A percentile compares a stretch with the other conserved stretches of the same genome.
Evolutionary conservation across 2,113 vertebrate species (phyloP).

Genomic region (Cacatua alba): DNA sequence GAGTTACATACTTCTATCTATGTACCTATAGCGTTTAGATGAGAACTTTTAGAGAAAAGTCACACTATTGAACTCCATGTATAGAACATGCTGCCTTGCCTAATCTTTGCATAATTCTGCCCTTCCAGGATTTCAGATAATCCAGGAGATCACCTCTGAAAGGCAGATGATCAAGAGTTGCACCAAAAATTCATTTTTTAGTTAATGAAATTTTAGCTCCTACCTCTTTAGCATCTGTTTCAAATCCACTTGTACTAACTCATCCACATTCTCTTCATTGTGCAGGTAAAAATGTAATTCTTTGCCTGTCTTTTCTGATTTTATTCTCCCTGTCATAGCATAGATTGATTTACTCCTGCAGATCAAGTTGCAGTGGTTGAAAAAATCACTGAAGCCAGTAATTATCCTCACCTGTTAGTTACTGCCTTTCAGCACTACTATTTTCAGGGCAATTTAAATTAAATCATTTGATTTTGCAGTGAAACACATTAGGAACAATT

Average conservation of each 20-base stretch:
- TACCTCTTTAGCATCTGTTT: not conserved
- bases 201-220: not conserved
- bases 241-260: not conserved
- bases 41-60: not conserved
- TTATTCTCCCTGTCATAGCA: not conserved
- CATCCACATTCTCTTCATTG: not conserved
- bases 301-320: not conserved
- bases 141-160: not conserved
- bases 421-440: not conserved
- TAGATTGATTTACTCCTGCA: slow-evolving; percentile 12
- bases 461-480: not conserved
- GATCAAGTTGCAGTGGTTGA: not conserved
- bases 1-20: not conserved
- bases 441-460: not conserved
- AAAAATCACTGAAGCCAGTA: slow-evolving; percentile 24
- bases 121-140: not conserved
- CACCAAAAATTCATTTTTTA: not conserved
- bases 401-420: not conserved
- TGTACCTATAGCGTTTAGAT: not conserved
- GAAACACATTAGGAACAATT: not conserved
- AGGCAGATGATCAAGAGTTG: not conserved
- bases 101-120: not conserved
- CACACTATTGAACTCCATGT: not conserved
- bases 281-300: not conserved
- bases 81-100: not conserved